phyloP scores from a whole-genome alignment of 2,797 vertebrate genomes.

The Sparidentex hasta region DNA sequence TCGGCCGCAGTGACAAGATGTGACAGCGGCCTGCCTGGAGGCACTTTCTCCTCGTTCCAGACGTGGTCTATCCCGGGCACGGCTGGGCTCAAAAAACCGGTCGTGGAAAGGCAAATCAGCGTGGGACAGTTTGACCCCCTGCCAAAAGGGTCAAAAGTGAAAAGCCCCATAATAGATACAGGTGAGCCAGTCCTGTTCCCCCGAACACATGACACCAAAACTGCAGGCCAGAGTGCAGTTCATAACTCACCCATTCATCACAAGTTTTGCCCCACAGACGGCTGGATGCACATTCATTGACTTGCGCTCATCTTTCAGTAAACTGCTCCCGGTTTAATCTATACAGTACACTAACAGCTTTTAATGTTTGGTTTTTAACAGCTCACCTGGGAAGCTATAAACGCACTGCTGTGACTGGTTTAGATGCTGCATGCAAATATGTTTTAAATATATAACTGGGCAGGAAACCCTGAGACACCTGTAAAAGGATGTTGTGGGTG shows the following conservation, averaged over 20 bases:
- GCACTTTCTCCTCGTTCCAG: no score
- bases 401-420: slow-evolving; percentile 13
- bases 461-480: slow-evolving; percentile 8
- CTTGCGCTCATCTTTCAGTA: neutral
- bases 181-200: neutral
- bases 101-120: no score
- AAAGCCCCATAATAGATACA: neutral
- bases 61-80: no score
- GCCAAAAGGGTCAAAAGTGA: no score
- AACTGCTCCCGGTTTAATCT: neutral
- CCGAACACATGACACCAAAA: neutral
- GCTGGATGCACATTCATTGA: neutral
- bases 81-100: no score
- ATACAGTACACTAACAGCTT: neutral
- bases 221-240: slow-evolving; percentile 2
- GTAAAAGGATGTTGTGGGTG: neutral
- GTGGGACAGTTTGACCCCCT: no score
- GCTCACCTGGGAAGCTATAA: slow-evolving; percentile 21
- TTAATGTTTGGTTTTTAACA: slow-evolving; percentile 18
- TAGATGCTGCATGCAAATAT: slow-evolving; percentile 7
- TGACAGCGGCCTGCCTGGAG: no score
- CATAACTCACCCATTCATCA: neutral
- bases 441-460: slow-evolving; percentile 9
- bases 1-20: no score
- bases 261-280: neutral